Evolutionary conservation across 2,888 invertebrate species (phyloP).

Genomic region (Cheilosia vulpina): DNA sequence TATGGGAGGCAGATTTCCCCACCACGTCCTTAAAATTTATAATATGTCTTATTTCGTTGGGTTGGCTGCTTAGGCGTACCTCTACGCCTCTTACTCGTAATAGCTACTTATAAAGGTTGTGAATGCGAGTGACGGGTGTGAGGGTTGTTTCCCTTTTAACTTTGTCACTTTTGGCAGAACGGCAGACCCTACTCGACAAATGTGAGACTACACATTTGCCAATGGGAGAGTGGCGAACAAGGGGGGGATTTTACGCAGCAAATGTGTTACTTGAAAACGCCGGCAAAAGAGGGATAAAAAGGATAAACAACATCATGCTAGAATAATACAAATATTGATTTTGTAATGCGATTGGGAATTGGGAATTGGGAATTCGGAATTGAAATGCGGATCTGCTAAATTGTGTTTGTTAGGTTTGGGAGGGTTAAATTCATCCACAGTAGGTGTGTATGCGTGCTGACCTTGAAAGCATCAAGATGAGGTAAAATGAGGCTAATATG

Average conservation of each 20-base stretch:
- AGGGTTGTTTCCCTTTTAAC: conserved; percentile 14
- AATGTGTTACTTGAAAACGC: conserved; percentile 38
- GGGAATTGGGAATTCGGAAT: conserved; percentile 68
- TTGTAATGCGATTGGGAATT: conserved; percentile 71
- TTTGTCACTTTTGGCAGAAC: conserved; percentile 54
- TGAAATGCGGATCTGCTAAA: conserved; percentile 60
- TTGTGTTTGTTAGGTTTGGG: conserved; percentile 21
- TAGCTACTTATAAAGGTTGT: background rate
- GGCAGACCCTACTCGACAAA: background rate
- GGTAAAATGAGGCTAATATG: conserved; percentile 3
- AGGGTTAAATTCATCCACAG: conserved; percentile 26
- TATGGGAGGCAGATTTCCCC: background rate
- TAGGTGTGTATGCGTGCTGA: background rate
- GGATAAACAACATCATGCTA: conserved; percentile 51
- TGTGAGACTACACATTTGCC: background rate
- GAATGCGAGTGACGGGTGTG: conserved; percentile 4
- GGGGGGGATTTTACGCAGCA: conserved; percentile 23
- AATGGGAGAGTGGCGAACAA: background rate
- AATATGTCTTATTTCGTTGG: conserved; percentile 43
- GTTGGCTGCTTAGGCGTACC: background rate
- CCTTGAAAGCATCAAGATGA: background rate
- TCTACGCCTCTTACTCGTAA: conserved; percentile 5
- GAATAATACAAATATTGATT: conserved; percentile 73
- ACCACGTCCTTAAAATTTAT: conserved; percentile 11
- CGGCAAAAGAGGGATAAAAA: conserved; percentile 46